A percentile compares a stretch with the other conserved stretches of the same genome.
Evolutionary conservation across 2,113 vertebrate genomes (phyloP).

Genomic region (Danionella cerebrum): DNA sequence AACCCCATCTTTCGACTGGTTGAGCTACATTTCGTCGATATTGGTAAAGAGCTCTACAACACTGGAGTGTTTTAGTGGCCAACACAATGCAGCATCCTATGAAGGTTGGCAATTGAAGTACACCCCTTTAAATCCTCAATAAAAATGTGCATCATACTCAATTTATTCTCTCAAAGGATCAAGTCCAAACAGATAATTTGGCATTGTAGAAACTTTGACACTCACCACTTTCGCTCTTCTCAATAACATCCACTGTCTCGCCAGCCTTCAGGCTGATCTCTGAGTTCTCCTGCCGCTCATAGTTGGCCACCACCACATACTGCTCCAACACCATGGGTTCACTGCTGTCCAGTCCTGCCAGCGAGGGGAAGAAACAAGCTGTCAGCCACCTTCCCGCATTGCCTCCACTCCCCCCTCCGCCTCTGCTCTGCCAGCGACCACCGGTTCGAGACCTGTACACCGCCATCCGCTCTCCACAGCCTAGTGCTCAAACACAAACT

Average conservation of each 20-base stretch:
- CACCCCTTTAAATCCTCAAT: too few species aligned
- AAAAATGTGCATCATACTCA: too few species aligned
- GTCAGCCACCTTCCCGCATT: conserved; percentile 94
- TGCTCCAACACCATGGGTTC: conserved; percentile 99
- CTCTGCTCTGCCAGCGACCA: conserved; percentile 64
- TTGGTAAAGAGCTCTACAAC: too few species aligned
- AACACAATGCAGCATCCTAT: too few species aligned
- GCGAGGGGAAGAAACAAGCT: conserved; percentile 91
- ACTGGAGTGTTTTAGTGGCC: too few species aligned
- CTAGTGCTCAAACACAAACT: conserved; percentile 72
- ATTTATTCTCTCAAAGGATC: too few species aligned
- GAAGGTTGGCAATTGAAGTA: too few species aligned
- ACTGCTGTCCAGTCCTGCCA: conserved; percentile 86
- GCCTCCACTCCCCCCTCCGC: conserved; percentile 75
- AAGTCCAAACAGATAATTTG: too few species aligned
- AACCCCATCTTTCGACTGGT: too few species aligned
- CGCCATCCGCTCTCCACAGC: conserved; percentile 63
- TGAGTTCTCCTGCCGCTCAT: conserved; percentile 96
- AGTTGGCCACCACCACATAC: conserved; percentile 96
- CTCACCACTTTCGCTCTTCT: conserved; percentile 91
- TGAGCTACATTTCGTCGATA: too few species aligned
- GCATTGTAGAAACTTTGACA: not conserved
- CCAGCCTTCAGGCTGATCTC: conserved; percentile 96
- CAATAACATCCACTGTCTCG: conserved; percentile 88
- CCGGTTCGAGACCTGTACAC: conserved; percentile 57